Evolutionary conservation across 2,888 invertebrate species (phyloP).

Genomic region (Dasypolia templi): DNA sequence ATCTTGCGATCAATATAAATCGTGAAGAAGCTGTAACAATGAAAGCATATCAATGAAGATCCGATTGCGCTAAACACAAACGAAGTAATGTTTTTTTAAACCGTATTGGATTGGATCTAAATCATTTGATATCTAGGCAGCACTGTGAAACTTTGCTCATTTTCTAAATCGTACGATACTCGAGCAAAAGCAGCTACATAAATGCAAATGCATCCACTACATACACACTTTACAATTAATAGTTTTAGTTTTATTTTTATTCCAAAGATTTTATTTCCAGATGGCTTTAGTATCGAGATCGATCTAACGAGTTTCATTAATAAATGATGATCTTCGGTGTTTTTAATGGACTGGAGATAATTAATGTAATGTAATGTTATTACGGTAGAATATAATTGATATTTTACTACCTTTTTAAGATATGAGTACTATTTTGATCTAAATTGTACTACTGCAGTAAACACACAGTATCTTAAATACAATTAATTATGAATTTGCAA

Average conservation of each 20-base stretch:
- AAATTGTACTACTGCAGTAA: not conserved
- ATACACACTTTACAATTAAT: not conserved
- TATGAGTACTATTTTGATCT: not conserved
- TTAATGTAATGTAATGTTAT: not conserved
- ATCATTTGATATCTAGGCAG: slow-evolving; percentile 14
- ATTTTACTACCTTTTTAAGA: not conserved
- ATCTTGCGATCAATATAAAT: slow-evolving; percentile 55
- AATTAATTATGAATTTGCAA: not conserved
- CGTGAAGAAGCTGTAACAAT: slow-evolving; percentile 45
- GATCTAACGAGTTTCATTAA: not conserved
- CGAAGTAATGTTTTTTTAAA: slow-evolving; percentile 30
- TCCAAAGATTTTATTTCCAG: not conserved
- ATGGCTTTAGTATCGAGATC: not conserved
- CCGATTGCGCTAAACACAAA: slow-evolving; percentile 52
- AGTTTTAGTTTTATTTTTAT: not conserved
- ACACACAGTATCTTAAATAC: not conserved
- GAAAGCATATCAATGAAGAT: slow-evolving; percentile 51
- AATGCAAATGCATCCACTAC: not conserved
- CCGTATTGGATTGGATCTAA: slow-evolving; percentile 23
- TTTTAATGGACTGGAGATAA: no score
- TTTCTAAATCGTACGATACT: not conserved
- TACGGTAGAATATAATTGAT: not conserved
- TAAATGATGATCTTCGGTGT: not conserved
- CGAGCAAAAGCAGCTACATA: not conserved
- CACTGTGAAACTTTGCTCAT: not conserved